Evolutionary conservation across 2,113 vertebrate genomes (phyloP).

Genomic region (Okapia johnstoni): DNA sequence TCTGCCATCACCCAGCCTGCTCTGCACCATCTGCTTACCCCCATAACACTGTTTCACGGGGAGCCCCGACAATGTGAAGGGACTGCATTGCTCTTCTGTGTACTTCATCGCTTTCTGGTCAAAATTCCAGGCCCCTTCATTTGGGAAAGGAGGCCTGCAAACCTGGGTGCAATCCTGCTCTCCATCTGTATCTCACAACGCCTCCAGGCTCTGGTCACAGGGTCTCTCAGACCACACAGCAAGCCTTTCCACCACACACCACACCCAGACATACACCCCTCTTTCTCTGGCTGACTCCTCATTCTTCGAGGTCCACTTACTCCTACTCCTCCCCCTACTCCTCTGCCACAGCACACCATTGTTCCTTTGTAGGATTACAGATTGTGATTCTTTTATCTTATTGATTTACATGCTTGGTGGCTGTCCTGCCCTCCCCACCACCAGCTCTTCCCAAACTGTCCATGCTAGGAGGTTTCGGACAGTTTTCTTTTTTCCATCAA

Average conservation of each 20-base stretch:
- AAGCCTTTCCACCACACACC: accelerated
- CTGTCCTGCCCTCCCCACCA: too few species aligned
- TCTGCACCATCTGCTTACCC: not conserved
- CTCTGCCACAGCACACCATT: not conserved
- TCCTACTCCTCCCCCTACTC: not conserved
- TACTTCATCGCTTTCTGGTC: not conserved
- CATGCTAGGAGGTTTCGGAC: not conserved
- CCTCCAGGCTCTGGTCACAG: accelerated
- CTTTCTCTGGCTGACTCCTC: not conserved
- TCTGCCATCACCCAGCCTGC: not conserved
- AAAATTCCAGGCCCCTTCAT: not conserved
- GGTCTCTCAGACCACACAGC: not conserved
- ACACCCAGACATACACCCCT: not conserved
- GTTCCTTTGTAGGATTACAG: not conserved
- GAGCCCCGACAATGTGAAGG: not conserved
- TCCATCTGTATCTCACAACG: accelerated
- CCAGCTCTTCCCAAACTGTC: not conserved
- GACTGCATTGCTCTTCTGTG: accelerated
- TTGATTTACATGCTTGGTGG: not conserved
- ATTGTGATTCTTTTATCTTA: not conserved
- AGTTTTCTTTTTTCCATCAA: not conserved
- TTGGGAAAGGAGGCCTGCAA: not conserved
- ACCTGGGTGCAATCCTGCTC: not conserved
- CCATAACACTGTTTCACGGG: not conserved
- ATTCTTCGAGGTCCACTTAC: not conserved